phyloP scores from a whole-genome alignment of 2,797 vertebrate species.

The Morus bassanus region DNA sequence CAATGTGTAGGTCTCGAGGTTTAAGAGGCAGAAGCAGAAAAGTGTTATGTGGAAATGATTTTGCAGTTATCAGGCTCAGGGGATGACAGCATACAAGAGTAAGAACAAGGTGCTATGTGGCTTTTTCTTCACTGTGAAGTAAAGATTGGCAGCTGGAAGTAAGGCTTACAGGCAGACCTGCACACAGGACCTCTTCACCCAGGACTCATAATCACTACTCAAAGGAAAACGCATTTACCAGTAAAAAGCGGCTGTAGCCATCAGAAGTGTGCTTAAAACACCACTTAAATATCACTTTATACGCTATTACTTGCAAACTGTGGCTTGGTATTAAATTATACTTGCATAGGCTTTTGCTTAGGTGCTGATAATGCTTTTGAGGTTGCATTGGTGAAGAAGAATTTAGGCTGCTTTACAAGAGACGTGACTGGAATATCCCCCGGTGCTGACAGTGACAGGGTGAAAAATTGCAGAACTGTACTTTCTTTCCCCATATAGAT shows the following conservation, averaged over 20 bases:
- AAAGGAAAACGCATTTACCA: conserved; percentile 93
- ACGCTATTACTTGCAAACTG: conserved; percentile 99
- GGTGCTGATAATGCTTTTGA: conserved; percentile 91
- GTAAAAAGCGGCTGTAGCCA: conserved; percentile 98
- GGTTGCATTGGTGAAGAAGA: conserved; percentile 85
- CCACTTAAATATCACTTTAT: conserved; percentile 99
- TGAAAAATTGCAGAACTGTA: conserved; percentile 86
- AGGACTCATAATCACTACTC: conserved; percentile 99
- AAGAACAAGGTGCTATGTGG: conserved; percentile 87
- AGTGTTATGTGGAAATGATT: conserved; percentile 93
- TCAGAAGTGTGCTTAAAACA: conserved; percentile 99
- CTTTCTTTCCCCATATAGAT: conserved; percentile 84
- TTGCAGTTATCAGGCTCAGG: conserved; percentile 90
- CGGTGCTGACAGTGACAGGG: conserved; percentile 82
- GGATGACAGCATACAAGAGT: conserved; percentile 93
- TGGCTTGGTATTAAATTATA: conserved; percentile 99
- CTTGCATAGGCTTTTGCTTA: conserved; percentile 96
- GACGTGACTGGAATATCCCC: conserved; percentile 82
- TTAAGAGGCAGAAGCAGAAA: conserved; percentile 82
- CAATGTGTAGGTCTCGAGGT: conserved; percentile 77
- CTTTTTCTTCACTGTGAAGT: conserved; percentile 89
- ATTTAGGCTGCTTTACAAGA: conserved; percentile 85
- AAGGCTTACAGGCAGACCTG: conserved; percentile 95
- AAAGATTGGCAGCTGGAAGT: conserved; percentile 99
- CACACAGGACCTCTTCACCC: conserved; percentile 97